Conservation (phyloP, 2,888 invertebrate genomes). For the Elaeidobius kamerunicus region DNA sequence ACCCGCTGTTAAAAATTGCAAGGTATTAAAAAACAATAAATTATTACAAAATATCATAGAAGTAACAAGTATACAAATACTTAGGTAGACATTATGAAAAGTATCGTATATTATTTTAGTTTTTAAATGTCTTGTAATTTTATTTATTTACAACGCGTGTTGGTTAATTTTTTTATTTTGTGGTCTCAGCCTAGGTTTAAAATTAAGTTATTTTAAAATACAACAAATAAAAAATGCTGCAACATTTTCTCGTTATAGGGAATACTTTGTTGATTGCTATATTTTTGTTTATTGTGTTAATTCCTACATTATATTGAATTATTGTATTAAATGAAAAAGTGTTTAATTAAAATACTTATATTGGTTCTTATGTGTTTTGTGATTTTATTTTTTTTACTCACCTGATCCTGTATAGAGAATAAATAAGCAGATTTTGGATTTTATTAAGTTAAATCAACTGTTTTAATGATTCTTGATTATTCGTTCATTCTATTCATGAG, state of each 20-base stretch:
- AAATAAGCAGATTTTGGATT: too few species aligned
- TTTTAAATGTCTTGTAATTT: conserved; percentile 6
- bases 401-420: too few species aligned
- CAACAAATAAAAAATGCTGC: conserved; percentile 30
- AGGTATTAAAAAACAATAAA: not conserved
- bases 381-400: too few species aligned
- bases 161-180: conserved; percentile 29
- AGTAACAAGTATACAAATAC: not conserved
- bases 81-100: not conserved
- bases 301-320: conserved; percentile 45
- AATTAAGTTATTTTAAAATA: conserved; percentile 44
- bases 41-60: not conserved
- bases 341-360: conserved; percentile 47
- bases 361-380: conserved; percentile 37
- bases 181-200: conserved; percentile 37
- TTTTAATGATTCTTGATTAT: too few species aligned
- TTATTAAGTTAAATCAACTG: too few species aligned
- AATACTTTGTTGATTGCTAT: conserved; percentile 40
- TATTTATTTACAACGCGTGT: conserved; percentile 8
- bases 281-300: conserved; percentile 47
- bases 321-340: conserved; percentile 47
- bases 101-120: not conserved
- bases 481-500: too few species aligned
- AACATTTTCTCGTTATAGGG: conserved; percentile 46
- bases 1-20: conserved; percentile 8